Conservation (phyloP, 2,113 vertebrate genomes). For the Pseudopipra pipra region DNA sequence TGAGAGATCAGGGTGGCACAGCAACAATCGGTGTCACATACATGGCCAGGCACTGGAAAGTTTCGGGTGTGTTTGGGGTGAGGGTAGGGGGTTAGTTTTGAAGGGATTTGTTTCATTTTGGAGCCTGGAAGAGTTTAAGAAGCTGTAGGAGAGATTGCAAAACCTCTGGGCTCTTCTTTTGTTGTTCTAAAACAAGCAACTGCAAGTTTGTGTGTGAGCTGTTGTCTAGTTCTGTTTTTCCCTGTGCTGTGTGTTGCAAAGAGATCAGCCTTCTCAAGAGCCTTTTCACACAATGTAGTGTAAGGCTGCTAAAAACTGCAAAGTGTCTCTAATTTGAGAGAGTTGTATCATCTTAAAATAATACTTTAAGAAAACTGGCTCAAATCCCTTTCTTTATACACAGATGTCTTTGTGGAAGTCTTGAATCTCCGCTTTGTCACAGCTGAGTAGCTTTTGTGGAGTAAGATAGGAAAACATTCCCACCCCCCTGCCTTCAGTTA, state of each 20-base stretch:
- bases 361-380: not conserved
- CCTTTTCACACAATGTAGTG: not conserved
- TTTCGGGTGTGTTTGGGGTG: not conserved
- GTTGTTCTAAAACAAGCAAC: not conserved
- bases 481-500: not conserved
- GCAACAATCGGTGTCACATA: not conserved
- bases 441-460: not conserved
- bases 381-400: not conserved
- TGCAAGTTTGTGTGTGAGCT: not conserved
- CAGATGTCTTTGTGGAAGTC: not conserved
- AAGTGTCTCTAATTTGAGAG: not conserved
- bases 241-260: not conserved
- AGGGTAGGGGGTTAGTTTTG: not conserved
- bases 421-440: not conserved
- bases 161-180: not conserved
- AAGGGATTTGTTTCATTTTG: not conserved
- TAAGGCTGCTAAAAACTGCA: not conserved
- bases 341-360: not conserved
- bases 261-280: not conserved
- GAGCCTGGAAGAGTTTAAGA: not conserved
- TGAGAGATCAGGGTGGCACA: not conserved
- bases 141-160: not conserved
- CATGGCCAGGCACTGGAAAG: not conserved
- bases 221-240: not conserved
- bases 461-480: not conserved